phyloP scores from a whole-genome alignment of 2,797 vertebrate genomes.

The Urophycis tenuis region DNA sequence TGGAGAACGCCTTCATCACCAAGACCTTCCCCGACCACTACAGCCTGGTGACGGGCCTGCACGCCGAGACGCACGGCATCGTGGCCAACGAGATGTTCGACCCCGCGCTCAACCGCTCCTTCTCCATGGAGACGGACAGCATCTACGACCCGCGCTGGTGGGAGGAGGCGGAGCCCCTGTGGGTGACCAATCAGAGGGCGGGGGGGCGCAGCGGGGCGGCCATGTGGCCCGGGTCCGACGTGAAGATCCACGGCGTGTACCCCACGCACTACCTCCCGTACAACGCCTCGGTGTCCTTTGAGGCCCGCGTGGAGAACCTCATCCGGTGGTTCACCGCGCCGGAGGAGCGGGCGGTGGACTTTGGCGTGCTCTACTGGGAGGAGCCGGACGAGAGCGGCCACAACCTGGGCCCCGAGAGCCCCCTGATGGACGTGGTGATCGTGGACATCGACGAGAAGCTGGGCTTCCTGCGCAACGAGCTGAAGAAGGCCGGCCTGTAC shows the following conservation, averaged over 20 bases:
- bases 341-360: conserved; percentile 74
- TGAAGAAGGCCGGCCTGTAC: conserved; percentile 76
- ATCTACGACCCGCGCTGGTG: conserved; percentile 81
- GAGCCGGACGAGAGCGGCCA: conserved; percentile 85
- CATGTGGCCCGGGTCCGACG: conserved; percentile 91
- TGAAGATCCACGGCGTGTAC: conserved; percentile 75
- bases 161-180: conserved; percentile 83
- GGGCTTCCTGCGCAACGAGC: conserved; percentile 76
- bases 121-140: conserved; percentile 78
- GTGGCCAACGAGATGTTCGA: conserved; percentile 91
- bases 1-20: conserved; percentile 84
- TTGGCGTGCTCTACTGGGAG: conserved; percentile 90
- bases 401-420: conserved; percentile 77
- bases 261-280: conserved; percentile 77
- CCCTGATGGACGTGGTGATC: conserved; percentile 75
- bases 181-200: conserved; percentile 81
- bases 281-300: conserved; percentile 79
- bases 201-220: conserved; percentile 79
- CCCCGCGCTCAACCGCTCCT: conserved; percentile 74
- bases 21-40: conserved; percentile 91
- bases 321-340: conserved; percentile 80
- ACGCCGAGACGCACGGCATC: conserved; percentile 82
- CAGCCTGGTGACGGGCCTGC: conserved; percentile 85
- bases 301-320: conserved; percentile 75
- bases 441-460: conserved; percentile 79